phyloP scores from a whole-genome alignment of 2,113 vertebrate species.

The Nothobranchius furzeri region DNA sequence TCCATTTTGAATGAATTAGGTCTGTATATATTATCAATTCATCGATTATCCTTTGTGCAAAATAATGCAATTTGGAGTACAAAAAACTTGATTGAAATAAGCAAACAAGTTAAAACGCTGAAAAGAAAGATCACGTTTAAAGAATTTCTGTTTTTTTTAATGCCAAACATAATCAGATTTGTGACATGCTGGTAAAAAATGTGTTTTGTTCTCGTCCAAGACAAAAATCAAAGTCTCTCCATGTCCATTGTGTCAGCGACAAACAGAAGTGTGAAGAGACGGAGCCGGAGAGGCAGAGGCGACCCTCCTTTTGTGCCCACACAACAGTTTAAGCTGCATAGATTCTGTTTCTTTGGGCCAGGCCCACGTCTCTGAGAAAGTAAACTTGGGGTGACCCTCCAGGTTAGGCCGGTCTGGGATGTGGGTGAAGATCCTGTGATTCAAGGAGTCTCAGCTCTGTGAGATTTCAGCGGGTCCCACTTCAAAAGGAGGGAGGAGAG shows the following conservation, averaged over 20 bases:
- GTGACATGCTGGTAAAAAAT: conserved; percentile 38
- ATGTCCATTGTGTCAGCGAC: conserved; percentile 60
- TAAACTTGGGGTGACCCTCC: conserved; percentile 85
- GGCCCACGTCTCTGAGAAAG: conserved; percentile 83
- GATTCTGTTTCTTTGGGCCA: conserved; percentile 82
- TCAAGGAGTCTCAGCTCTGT: conserved; percentile 59
- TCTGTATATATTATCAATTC: not conserved
- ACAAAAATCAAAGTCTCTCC: conserved; percentile 47
- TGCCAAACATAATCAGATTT: conserved; percentile 33
- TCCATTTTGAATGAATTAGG: not conserved
- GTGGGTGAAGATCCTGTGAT: conserved; percentile 64
- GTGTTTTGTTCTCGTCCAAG: conserved; percentile 26
- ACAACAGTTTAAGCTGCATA: conserved; percentile 82
- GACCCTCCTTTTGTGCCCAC: conserved; percentile 70
- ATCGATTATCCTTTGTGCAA: not conserved
- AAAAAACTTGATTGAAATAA: conserved; percentile 1
- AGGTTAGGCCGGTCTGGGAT: conserved; percentile 84
- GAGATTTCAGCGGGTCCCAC: conserved; percentile 65
- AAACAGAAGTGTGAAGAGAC: conserved; percentile 50
- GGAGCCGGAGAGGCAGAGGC: conserved; percentile 40
- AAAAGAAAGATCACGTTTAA: conserved; percentile 14
- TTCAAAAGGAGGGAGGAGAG: conserved; percentile 75
- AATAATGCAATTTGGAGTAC: not conserved
- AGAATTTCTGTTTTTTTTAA: conserved; percentile 9
- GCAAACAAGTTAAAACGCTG: not conserved